Conservation (phyloP, 2,113 vertebrate genomes). For the Phainopepla nitens region DNA sequence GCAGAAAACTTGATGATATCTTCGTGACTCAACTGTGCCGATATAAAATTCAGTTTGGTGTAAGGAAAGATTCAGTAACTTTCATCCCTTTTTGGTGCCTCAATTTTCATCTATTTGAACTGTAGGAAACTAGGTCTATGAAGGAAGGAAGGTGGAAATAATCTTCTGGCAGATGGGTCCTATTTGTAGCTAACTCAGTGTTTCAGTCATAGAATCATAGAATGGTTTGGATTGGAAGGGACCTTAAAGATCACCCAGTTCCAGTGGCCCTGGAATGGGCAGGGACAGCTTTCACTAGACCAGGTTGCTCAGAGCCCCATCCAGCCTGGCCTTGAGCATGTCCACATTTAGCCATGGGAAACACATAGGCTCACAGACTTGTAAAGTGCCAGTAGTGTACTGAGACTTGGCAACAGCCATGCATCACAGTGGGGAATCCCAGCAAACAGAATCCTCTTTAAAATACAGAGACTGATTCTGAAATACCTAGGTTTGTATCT, state of each 20-base stretch:
- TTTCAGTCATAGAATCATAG: background rate
- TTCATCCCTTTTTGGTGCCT: background rate
- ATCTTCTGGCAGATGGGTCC: background rate
- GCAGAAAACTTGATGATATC: background rate
- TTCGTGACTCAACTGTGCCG: accelerated
- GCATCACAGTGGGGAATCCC: background rate
- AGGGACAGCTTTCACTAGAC: background rate
- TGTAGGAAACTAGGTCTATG: background rate
- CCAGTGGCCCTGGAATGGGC: background rate
- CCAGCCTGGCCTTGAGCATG: background rate
- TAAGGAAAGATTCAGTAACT: background rate
- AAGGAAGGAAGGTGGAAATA: background rate
- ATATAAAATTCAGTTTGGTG: background rate
- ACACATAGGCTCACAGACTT: accelerated
- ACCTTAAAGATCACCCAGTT: background rate
- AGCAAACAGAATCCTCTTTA: background rate
- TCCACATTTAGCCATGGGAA: background rate
- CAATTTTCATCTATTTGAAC: background rate
- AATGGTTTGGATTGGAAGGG: background rate
- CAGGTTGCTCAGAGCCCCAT: background rate
- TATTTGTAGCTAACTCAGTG: background rate
- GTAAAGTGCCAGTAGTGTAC: background rate
- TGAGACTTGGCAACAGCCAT: background rate
- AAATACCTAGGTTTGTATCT: background rate
- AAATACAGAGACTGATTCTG: background rate